Percentiles rank a stretch among this genome's conserved stretches.
Evolutionary conservation across 2,113 vertebrate genomes (phyloP).

Genomic region (Paraplagusia blochii): DNA sequence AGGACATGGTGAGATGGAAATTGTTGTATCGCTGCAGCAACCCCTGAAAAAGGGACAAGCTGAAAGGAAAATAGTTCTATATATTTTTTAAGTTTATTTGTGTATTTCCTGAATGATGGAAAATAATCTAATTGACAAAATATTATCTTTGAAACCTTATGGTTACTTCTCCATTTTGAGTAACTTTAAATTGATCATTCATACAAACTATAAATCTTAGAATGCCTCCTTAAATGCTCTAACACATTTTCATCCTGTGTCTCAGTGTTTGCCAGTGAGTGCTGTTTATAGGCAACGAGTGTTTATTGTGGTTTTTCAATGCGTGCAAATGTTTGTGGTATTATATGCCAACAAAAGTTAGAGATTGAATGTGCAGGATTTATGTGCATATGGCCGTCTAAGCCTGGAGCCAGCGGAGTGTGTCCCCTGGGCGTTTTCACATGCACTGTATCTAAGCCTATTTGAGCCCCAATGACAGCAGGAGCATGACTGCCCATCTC

Average conservation of each 20-base stretch:
- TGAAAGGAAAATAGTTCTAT: too few species aligned
- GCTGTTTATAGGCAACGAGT: not conserved
- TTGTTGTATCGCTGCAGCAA: too few species aligned
- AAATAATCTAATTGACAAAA: too few species aligned
- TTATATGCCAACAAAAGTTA: slow-evolving; percentile 18
- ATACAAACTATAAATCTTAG: too few species aligned
- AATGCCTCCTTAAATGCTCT: too few species aligned
- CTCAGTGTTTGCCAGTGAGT: not conserved
- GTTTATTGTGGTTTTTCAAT: not conserved
- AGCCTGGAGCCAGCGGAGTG: slow-evolving; percentile 39
- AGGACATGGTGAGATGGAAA: too few species aligned
- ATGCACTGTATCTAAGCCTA: slow-evolving; percentile 63
- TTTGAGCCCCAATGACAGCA: slow-evolving; percentile 65
- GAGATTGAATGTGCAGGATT: slow-evolving; percentile 26
- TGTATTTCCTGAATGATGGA: too few species aligned
- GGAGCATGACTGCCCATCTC: slow-evolving; percentile 69
- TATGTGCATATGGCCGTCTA: slow-evolving; percentile 25
- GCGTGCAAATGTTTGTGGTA: slow-evolving; percentile 1
- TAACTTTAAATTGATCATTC: too few species aligned
- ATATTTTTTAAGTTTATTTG: too few species aligned
- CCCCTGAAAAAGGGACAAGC: too few species aligned
- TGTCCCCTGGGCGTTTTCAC: slow-evolving; percentile 62
- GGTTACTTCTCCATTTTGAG: too few species aligned
- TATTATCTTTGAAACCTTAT: too few species aligned
- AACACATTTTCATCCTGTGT: slow-evolving; percentile 1